Conservation (phyloP, 2,888 invertebrate species). For the Mythimna ferrago region DNA sequence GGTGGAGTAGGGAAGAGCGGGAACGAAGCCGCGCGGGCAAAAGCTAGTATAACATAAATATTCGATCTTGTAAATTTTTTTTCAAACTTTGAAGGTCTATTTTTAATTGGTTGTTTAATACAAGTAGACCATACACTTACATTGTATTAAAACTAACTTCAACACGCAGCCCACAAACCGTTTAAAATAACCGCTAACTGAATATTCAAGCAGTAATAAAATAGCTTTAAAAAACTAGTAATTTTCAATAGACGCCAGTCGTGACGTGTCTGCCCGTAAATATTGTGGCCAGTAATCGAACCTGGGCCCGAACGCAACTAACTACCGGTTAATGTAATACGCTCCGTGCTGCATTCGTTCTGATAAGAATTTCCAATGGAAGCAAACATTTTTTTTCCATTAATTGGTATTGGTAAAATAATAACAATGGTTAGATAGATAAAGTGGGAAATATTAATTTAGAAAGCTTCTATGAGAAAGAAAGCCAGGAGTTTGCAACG, state of each 20-base stretch:
- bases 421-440: background rate
- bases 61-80: background rate
- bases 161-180: slow-evolving; percentile 23
- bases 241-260: slow-evolving; percentile 75
- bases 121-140: background rate
- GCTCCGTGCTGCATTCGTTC: slow-evolving; percentile 61
- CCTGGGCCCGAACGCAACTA: slow-evolving; percentile 62
- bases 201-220: slow-evolving; percentile 67
- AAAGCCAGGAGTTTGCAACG: no score
- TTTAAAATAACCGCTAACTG: slow-evolving; percentile 51
- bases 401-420: slow-evolving; percentile 33
- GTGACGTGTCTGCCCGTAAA: slow-evolving; percentile 80
- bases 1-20: no score
- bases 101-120: background rate
- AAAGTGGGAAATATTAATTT: no score
- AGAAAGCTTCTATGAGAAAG: background rate
- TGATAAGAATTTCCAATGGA: slow-evolving; percentile 60
- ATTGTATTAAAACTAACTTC: slow-evolving; percentile 12
- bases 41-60: background rate
- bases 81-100: background rate
- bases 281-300: slow-evolving; percentile 77
- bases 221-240: slow-evolving; percentile 74
- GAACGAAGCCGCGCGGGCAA: no score
- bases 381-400: slow-evolving; percentile 52
- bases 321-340: slow-evolving; percentile 68